These are phyloP conservation scores for Sparidentex hasta DNA, from an alignment of 2,797 vertebrate genomes.

Conservation along the genomic window DNA sequence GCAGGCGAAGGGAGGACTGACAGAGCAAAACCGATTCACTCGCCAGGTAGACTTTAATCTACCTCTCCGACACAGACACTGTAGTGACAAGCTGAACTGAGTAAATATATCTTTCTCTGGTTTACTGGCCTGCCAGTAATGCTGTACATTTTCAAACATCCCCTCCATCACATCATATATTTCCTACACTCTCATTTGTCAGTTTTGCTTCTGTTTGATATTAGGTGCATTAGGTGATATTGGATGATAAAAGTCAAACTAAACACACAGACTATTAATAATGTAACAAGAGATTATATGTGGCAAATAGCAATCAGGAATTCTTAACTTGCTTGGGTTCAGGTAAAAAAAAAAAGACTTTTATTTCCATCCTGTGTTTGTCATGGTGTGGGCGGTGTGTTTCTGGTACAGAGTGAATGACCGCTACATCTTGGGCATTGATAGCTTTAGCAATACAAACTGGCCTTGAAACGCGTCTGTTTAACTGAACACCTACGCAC, in stretches of 20 bases:
- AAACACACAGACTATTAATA: background rate
- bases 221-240: background rate
- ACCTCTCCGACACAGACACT: background rate
- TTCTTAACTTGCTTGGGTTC: slow-evolving; percentile 6
- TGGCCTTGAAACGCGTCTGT: slow-evolving; percentile 77
- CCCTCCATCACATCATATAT: background rate
- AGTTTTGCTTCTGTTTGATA: background rate
- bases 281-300: background rate
- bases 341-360: slow-evolving; percentile 11
- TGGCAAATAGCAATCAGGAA: background rate
- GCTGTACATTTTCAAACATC: background rate
- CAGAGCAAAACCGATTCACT: background rate
- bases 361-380: slow-evolving; percentile 42
- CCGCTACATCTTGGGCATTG: slow-evolving; percentile 73
- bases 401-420: slow-evolving; percentile 66
- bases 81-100: background rate
- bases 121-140: background rate
- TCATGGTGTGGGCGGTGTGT: slow-evolving; percentile 66
- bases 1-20: slow-evolving; percentile 14
- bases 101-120: background rate
- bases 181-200: background rate
- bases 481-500: slow-evolving; percentile 60
- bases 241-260: background rate
- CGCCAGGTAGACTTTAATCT: background rate
- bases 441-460: slow-evolving; percentile 67